phyloP scores from a whole-genome alignment of 1,140 invertebrate species.

The Heliothis virescens region DNA sequence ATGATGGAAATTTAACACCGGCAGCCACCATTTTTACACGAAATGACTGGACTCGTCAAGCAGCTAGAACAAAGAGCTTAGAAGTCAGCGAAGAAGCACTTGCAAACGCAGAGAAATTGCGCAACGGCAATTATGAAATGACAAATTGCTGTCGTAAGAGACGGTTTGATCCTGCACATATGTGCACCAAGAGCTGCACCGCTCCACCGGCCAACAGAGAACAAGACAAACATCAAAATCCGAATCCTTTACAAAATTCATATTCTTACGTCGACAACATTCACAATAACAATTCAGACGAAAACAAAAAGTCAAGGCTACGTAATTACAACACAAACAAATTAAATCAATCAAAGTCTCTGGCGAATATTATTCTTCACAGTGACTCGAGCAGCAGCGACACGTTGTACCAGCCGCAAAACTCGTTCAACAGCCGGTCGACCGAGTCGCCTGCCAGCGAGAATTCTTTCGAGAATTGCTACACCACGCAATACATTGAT shows the following conservation, averaged over 20 bases:
- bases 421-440: slow-evolving; percentile 77
- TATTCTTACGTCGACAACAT: slow-evolving; percentile 76
- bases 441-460: slow-evolving; percentile 82
- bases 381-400: slow-evolving; percentile 84
- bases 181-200: slow-evolving; percentile 80
- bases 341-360: slow-evolving; percentile 82
- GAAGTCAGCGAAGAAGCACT: slow-evolving; percentile 80
- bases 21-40: slow-evolving; percentile 86
- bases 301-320: slow-evolving; percentile 75
- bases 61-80: slow-evolving; percentile 85
- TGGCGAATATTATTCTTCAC: slow-evolving; percentile 82
- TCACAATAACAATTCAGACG: slow-evolving; percentile 68
- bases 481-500: slow-evolving; percentile 80
- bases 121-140: slow-evolving; percentile 77
- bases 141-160: slow-evolving; percentile 76
- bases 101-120: slow-evolving; percentile 68
- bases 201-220: slow-evolving; percentile 64
- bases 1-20: slow-evolving; percentile 76
- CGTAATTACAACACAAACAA: slow-evolving; percentile 81
- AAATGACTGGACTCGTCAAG: slow-evolving; percentile 87
- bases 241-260: slow-evolving; percentile 71
- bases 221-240: slow-evolving; percentile 65
- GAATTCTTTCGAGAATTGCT: slow-evolving; percentile 81
- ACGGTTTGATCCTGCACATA: slow-evolving; percentile 81
- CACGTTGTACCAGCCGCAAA: slow-evolving; percentile 83